These are phyloP conservation scores for Chlorodrepanis virens DNA, from an alignment of 2,113 vertebrate genomes.

Conservation along the genomic window DNA sequence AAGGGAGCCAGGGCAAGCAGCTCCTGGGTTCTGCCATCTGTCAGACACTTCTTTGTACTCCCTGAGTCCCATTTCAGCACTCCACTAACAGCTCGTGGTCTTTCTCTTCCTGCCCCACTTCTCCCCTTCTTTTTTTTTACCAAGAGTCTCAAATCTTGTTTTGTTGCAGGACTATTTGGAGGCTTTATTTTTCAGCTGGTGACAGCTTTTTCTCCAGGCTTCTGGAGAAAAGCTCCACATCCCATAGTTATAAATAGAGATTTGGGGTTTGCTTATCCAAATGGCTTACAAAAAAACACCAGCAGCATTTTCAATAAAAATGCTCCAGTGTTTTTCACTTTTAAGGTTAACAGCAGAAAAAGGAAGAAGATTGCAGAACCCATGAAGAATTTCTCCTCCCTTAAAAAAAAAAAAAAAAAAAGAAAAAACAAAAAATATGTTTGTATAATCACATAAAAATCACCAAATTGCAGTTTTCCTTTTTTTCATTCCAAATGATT, in stretches of 20 bases:
- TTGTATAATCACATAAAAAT: neutral
- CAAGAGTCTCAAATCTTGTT: neutral
- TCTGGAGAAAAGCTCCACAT: neutral
- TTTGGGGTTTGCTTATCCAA: neutral
- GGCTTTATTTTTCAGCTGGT: neutral
- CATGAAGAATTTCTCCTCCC: neutral
- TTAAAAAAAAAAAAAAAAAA: neutral
- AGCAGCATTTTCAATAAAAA: neutral
- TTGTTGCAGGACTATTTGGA: neutral
- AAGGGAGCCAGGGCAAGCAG: neutral
- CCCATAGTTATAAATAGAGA: neutral
- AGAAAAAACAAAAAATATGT: neutral
- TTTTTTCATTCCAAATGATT: neutral
- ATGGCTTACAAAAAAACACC: neutral
- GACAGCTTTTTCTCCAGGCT: neutral
- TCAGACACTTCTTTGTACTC: neutral
- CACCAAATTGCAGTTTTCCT: neutral
- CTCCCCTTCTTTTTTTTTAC: neutral
- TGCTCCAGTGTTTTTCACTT: neutral
- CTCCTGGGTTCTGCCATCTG: neutral
- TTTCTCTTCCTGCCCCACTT: neutral
- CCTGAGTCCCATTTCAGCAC: neutral
- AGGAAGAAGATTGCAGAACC: neutral
- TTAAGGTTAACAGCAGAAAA: neutral
- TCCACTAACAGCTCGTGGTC: neutral